Conservation (phyloP, 2,797 vertebrate genomes). For the Eulemur coronatus region DNA sequence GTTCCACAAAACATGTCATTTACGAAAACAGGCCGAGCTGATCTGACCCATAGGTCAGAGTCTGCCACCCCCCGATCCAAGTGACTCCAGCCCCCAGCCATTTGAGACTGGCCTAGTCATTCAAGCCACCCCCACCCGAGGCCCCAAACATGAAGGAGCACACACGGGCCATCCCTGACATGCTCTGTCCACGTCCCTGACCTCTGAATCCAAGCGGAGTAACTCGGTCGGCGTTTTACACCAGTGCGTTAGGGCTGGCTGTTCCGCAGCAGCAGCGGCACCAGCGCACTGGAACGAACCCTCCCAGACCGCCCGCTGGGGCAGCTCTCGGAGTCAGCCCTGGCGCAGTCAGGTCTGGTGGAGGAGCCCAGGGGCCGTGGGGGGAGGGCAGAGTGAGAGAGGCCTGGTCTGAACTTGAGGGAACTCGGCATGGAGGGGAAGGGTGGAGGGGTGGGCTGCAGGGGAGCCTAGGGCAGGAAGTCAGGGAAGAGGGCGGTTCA, state of each 20-base stretch:
- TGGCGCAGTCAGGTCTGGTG: neutral
- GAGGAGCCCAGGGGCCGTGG: neutral
- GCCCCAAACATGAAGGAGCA: neutral
- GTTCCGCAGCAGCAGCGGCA: too few relatives aligned
- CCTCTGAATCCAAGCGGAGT: neutral
- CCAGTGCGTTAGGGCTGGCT: too few relatives aligned
- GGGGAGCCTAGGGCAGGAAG: neutral
- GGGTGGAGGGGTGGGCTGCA: neutral
- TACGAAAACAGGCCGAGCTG: neutral
- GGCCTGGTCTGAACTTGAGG: neutral
- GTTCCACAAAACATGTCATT: neutral
- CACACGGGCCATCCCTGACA: neutral
- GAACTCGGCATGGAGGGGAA: neutral
- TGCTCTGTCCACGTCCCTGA: neutral
- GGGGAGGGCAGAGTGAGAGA: too few relatives aligned
- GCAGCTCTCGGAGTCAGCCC: neutral
- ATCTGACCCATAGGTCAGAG: neutral
- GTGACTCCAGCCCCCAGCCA: neutral
- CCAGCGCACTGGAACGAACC: neutral
- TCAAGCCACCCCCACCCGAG: too few relatives aligned
- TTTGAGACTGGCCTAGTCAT: too few relatives aligned
- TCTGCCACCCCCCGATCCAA: neutral
- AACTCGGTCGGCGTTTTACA: too few relatives aligned
- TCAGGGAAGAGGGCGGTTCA: neutral
- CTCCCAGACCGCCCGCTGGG: neutral